Percentiles rank a stretch among this genome's conserved stretches.
phyloP scores from a whole-genome alignment of 2,113 vertebrate species.

The Pongo abelii region DNA sequence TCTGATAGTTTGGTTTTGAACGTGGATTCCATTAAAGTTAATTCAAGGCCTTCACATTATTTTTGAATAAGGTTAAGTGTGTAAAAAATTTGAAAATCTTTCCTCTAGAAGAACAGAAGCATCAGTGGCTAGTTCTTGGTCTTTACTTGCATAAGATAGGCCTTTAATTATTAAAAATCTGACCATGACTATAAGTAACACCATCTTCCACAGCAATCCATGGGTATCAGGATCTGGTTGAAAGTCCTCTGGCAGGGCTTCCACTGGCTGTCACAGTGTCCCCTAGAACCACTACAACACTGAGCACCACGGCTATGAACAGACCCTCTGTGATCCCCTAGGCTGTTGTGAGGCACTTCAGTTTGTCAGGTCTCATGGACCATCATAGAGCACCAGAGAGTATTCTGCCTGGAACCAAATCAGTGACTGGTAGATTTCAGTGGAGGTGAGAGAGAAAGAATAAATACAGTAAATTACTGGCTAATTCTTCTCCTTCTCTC shows the following conservation, averaged over 20 bases:
- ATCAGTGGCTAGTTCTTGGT: not conserved
- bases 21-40: not conserved
- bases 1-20: not conserved
- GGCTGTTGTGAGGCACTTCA: not conserved
- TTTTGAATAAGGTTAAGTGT: not conserved
- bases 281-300: not conserved
- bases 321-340: not conserved
- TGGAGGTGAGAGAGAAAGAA: not conserved
- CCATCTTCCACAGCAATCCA: not conserved
- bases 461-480: not conserved
- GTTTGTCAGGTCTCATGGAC: not conserved
- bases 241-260: not conserved
- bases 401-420: not conserved
- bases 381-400: not conserved
- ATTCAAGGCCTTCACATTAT: not conserved
- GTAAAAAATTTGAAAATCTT: not conserved
- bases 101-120: not conserved
- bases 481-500: not conserved
- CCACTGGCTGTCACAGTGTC: not conserved
- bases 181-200: not conserved
- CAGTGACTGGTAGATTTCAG: not conserved
- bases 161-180: conserved; percentile 19
- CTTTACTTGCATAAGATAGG: not conserved
- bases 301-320: not conserved
- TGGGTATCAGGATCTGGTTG: not conserved